Evolutionary conservation across 2,797 vertebrate species (phyloP).

Genomic region (Acrocephalus scirpaceus): DNA sequence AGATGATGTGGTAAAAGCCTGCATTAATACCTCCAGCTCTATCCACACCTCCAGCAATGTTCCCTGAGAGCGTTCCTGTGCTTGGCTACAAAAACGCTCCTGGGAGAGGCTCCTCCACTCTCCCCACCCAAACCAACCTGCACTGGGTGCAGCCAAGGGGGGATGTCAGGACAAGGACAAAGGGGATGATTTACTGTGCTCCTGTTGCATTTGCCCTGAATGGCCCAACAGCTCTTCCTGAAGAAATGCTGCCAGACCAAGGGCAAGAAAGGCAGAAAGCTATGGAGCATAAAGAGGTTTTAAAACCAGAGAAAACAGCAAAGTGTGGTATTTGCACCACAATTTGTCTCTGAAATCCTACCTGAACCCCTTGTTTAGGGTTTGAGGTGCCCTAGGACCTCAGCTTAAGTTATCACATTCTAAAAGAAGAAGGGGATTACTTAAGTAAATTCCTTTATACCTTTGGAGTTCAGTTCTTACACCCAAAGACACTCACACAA

Average conservation of each 20-base stretch:
- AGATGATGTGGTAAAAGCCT: not conserved
- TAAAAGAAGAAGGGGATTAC: not conserved
- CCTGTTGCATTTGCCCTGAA: not conserved
- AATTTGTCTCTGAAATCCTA: not conserved
- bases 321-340: not conserved
- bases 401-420: not conserved
- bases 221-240: not conserved
- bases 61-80: not conserved
- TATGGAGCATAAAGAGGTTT: fast-evolving
- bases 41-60: not conserved
- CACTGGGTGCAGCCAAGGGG: not conserved
- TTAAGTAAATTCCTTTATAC: not conserved
- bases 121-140: not conserved
- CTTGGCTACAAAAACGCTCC: not conserved
- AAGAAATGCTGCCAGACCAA: not conserved
- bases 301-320: not conserved
- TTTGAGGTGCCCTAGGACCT: not conserved
- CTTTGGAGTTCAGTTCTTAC: not conserved
- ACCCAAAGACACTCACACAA: not conserved
- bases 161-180: not conserved
- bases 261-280: not conserved
- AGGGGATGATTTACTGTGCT: not conserved
- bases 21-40: not conserved
- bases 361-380: not conserved
- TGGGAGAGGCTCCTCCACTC: not conserved